phyloP scores from a whole-genome alignment of 2,888 invertebrate genomes.

The Microctonus hyperodae region DNA sequence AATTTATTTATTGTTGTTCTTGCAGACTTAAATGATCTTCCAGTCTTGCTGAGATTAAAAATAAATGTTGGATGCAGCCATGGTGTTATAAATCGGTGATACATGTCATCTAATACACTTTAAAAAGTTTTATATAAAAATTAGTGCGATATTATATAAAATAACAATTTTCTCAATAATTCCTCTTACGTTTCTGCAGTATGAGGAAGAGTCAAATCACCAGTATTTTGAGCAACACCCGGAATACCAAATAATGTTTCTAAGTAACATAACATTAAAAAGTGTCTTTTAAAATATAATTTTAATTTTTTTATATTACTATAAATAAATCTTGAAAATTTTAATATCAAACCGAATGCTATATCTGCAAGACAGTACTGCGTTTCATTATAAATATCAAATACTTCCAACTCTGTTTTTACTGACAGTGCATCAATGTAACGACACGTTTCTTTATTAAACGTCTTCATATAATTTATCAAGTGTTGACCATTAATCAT shows the following conservation, averaged over 20 bases:
- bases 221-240: too few species aligned
- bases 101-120: not conserved
- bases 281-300: too few species aligned
- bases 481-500: not conserved
- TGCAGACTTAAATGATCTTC: not conserved
- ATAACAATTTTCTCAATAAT: too few species aligned
- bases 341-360: slow-evolving; percentile 8
- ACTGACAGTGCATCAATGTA: not conserved
- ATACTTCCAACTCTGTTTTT: not conserved
- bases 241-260: too few species aligned
- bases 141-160: too few species aligned
- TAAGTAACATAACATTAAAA: too few species aligned
- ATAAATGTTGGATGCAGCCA: slow-evolving; percentile 8
- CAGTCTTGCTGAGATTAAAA: slow-evolving; percentile 9
- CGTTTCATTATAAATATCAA: slow-evolving; percentile 5
- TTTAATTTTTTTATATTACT: too few species aligned
- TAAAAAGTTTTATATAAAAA: not conserved
- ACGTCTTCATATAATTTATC: slow-evolving; percentile 4
- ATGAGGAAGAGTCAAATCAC: too few species aligned
- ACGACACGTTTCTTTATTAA: not conserved
- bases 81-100: not conserved
- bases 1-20: not conserved
- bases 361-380: slow-evolving; percentile 2
- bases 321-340: too few species aligned
- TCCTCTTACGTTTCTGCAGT: too few species aligned